Conservation (phyloP, 2,888 invertebrate species). For the Habrosyne pyritoides region DNA sequence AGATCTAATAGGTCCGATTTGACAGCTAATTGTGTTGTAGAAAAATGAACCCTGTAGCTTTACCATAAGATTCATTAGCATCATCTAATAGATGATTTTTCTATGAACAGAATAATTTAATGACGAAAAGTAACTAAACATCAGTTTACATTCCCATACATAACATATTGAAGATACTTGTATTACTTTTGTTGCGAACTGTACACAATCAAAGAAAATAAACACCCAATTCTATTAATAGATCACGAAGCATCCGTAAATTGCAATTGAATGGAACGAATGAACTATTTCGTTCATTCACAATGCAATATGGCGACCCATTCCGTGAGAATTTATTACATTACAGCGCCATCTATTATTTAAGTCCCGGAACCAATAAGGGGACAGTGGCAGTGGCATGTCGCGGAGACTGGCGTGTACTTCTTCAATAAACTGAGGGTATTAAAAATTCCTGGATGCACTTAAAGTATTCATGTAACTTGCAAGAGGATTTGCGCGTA, state of each 20-base stretch:
- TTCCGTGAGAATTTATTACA: constrained; percentile 30
- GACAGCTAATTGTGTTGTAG: too few relatives aligned
- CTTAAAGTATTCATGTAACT: not conserved
- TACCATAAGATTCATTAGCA: too few relatives aligned
- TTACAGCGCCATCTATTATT: constrained; percentile 53
- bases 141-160: too few relatives aligned
- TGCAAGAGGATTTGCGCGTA: not conserved
- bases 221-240: not conserved
- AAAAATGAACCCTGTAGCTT: too few relatives aligned
- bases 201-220: not conserved
- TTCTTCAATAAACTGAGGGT: constrained; percentile 30
- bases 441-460: constrained; percentile 46
- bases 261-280: constrained; percentile 26
- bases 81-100: too few relatives aligned
- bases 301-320: constrained; percentile 31
- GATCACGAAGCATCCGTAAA: constrained; percentile 3
- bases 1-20: too few relatives aligned
- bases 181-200: too few relatives aligned
- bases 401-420: constrained; percentile 11
- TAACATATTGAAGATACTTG: too few relatives aligned
- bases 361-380: constrained; percentile 44
- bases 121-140: too few relatives aligned
- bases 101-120: too few relatives aligned
- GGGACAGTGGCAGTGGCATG: constrained; percentile 18
- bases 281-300: constrained; percentile 14